Evolutionary conservation across 2,888 invertebrate genomes (phyloP), one percentile per base, ranked within the genome.

Genomic region (Liposcelis brunnea): DNA sequence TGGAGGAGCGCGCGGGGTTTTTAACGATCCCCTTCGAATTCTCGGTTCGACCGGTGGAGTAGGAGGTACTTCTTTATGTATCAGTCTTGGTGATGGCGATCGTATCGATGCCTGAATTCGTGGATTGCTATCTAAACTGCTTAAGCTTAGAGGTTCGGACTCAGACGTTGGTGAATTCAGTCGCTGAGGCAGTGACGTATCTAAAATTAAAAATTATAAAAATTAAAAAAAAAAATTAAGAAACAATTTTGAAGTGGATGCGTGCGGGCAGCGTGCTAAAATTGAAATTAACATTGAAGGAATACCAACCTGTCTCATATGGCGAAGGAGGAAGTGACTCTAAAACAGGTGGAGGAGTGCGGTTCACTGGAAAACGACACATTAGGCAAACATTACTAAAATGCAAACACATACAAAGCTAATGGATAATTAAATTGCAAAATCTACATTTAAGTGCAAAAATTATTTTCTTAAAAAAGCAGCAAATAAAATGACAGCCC

Each of bases 311-410:
- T 26, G 26, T 26, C 26, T 26, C 26, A 26, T 26, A 26, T 26
- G 26, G 26, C 26, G 26, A 6, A 6, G 26, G 8, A 26, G 26
- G 26, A 65, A 53, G 72, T 55, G 64, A 59, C 55, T 69, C 70
- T 53, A 67, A 65, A 58, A 69, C 61, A 51, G 67, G 64, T 40
- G 68, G 72, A 52, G 75, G 75, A 50, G 77, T 76, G 55, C 76
- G 68, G 58, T 64, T 65, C 58, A 77, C 76, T 77, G 67, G 55
- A 71, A 71, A 61, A 62, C 59, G 59, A 58, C 54, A n/a, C 14
- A 33, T 31, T 44, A 47, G 8, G 12, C 32, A 21, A 34, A 44
- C 37, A 14, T 46, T 11, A 31, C 14, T 47, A n/a, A 26, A 18
- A 36, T 33, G 18, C 37, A 31, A 21, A 12, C 12, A 18, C 38